Evolutionary conservation across 2,797 vertebrate species (phyloP), one percentile per base, ranked within the genome.

Genomic region (Pseudomugil gertrudae): DNA sequence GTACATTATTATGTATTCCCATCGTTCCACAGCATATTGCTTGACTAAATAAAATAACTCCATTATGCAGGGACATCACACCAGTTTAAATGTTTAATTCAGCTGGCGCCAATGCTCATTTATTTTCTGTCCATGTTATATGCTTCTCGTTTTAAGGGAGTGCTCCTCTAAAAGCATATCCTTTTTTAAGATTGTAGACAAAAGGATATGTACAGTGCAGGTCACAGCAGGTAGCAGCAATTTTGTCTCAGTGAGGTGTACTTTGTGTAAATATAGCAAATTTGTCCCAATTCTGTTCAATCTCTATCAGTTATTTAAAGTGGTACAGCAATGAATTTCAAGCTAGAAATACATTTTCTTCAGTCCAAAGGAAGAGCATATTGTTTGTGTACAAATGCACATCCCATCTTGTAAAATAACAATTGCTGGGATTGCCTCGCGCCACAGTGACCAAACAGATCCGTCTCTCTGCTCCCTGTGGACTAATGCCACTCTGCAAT

Each of bases 41-140:
- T 27, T 14, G 17, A 71, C 60, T 72, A 33, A 83, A 83, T 89
- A 52, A 81, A 82, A 79, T 64, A 70, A 69, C 56, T 55, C 32
- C 51, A 78, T 33, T 61, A 79, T 65, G 57, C 57, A 82, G 66
- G 47, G 76, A 78, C 73, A 76, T 70, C 15, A 61, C 72, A 60
- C 70, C 48, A 19, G 40, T 71, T 87, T 92, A 60, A 86, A 89
- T 86, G 85, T 87, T 90, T 90, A 67, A 90, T 89, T 76, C 68
- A 69, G 53, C 74, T 69, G 70, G 74, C 84, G 86, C 79, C 76
- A 65, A 69, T 69, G 62, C 57, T 74, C 72, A 82, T 78, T 40
- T 72, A 58, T 76, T 58, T 51, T 66, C 67, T 70, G 40, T 67
- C 65, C 71, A 45, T 59, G 32, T 47, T 67, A 61, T 45, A 48